Evolutionary conservation across 1,140 invertebrate genomes (phyloP), one percentile per base, ranked within the genome.

Genomic region (Drosophila pruinosa): DNA sequence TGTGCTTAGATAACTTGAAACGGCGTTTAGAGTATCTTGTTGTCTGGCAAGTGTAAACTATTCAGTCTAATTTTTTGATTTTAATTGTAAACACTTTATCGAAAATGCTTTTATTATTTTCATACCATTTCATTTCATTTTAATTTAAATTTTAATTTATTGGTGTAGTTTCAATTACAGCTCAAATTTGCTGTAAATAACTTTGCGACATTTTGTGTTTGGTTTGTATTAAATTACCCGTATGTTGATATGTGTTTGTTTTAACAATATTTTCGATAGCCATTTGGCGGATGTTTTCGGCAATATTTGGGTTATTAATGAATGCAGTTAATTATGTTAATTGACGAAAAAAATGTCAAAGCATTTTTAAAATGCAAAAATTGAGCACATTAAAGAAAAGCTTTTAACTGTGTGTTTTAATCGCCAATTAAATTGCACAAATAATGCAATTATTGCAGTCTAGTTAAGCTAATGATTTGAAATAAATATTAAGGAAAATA

Each of bases 161-260:
- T 54, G 38, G 5, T 26, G 10, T 43, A 43, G 36, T 68, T 68
- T 59, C 22, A 59, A 52, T 68, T 59, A 41, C 64, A 68, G 45
- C 56, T 59, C 45, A 53, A 54, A 53, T 53, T 45, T 47, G 63
- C 21, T 63, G 39, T 63, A 21, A 52, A 63, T 43, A 69, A 50
- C 12, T 53, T 53, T 53, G 15, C 8, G 14, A n/a, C 17, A 47
- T 47, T 41, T 64, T 54, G 21, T 45, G 8, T 58, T 26, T 47
- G 14, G 10, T 57, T 67, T 67, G 41, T 28, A 26, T 41, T 38
- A 31, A 10, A 4, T 58, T 48, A 31, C 15, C 1, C 12, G 8
- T 31, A n/a, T 58, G n/a, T 19, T 21, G 38, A 4, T 3, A n/a
- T 24, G 14, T n/a, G 21, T 39, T 17, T 28, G 22, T 57, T 28